A percentile compares a stretch with the other conserved stretches of the same genome.
Conservation (phyloP, 2,797 vertebrate genomes). For the Notoglanidium macrostoma region DNA sequence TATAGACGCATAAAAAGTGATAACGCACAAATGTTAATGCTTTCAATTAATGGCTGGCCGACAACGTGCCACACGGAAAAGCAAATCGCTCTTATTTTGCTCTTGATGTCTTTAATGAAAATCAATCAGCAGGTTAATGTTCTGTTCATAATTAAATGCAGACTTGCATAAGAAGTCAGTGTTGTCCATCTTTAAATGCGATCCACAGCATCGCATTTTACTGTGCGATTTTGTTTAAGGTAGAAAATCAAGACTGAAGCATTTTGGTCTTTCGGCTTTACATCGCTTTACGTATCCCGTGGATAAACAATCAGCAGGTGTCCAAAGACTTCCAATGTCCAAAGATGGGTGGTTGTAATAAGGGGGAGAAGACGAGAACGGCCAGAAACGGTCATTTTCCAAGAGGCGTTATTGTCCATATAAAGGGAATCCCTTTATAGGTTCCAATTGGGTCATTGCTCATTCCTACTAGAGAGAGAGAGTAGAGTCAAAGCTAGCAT, state of each 20-base stretch:
- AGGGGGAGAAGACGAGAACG: neutral
- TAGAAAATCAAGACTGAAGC: neutral
- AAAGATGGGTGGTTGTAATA: neutral
- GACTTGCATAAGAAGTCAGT: neutral
- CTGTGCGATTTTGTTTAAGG: neutral
- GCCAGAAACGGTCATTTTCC: neutral
- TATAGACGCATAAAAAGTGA: neutral
- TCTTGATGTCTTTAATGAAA: neutral
- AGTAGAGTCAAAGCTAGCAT: neutral
- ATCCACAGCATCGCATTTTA: neutral
- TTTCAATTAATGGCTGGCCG: neutral
- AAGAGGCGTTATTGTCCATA: neutral
- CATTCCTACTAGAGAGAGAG: neutral
- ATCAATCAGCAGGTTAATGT: constrained; percentile 3
- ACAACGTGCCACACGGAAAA: neutral
- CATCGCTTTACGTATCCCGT: too few species aligned
- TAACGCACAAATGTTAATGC: neutral
- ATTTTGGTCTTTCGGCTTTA: neutral
- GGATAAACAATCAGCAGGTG: neutral
- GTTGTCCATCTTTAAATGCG: neutral
- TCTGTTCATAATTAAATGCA: neutral
- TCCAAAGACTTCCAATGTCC: neutral
- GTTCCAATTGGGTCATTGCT: neutral
- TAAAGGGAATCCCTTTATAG: neutral
- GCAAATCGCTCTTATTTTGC: neutral